Conservation (phyloP, 92 coral and sea anemone species). For the Desmophyllum pertusum region DNA sequence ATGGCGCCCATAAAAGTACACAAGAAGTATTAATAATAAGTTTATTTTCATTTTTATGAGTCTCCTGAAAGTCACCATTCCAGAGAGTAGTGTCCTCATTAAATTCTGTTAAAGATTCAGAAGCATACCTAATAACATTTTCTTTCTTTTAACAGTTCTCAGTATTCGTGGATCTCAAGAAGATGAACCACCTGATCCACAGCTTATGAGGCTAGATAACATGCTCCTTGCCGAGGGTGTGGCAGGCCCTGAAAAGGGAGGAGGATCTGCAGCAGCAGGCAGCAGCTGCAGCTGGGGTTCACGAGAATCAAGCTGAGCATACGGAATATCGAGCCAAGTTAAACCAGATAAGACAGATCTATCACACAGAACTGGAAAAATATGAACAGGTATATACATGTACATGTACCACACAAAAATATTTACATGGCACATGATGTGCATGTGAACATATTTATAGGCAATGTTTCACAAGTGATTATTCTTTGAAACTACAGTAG, state of each 20-base stretch:
- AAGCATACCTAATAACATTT: background rate
- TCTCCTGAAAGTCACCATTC: background rate
- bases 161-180: constrained; percentile 99
- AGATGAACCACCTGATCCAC: constrained; percentile 99
- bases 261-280: constrained; percentile 99
- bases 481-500: no score
- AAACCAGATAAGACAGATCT: constrained; percentile 97
- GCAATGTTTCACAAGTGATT: no score
- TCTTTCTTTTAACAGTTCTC: constrained; percentile 62
- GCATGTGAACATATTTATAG: background rate
- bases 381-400: constrained; percentile 99
- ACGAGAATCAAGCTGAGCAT: constrained; percentile 98
- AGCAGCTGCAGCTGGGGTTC: constrained; percentile 99
- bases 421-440: no score
- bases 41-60: background rate
- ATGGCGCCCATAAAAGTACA: no score
- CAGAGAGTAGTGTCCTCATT: background rate
- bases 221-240: constrained; percentile 99
- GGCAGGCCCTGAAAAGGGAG: constrained; percentile 99
- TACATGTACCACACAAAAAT: no score
- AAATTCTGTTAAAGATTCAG: background rate
- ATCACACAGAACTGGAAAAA: constrained; percentile 99
- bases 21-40: background rate
- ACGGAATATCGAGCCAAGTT: constrained; percentile 96
- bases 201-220: constrained; percentile 98